Percentiles rank a stretch among this genome's conserved stretches.
Evolutionary conservation across 2,113 vertebrate genomes (phyloP).

Genomic region (Pan paniscus): DNA sequence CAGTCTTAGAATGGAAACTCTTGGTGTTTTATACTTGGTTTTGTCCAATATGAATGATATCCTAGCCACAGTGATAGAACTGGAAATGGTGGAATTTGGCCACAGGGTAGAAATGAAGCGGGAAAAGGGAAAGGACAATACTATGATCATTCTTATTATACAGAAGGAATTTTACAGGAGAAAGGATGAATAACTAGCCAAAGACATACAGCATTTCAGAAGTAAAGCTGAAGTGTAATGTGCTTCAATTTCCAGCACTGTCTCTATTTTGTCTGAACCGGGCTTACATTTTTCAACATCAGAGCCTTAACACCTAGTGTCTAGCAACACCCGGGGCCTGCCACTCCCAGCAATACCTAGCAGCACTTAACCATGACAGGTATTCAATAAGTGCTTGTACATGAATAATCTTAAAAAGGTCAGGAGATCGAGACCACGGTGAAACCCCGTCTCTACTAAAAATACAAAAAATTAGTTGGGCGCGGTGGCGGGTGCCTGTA

Average conservation of each 20-base stretch:
- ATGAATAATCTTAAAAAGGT: neutral
- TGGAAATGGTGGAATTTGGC: neutral
- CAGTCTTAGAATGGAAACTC: neutral
- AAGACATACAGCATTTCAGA: constrained; percentile 20
- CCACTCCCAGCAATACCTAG: neutral
- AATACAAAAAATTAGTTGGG: too few relatives aligned
- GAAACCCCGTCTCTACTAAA: too few relatives aligned
- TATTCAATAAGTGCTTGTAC: neutral
- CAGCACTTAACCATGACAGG: neutral
- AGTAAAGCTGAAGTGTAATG: neutral
- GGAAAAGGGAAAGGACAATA: neutral
- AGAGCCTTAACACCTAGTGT: neutral
- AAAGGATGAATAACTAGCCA: neutral
- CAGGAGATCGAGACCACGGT: too few relatives aligned
- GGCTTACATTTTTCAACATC: neutral
- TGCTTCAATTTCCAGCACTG: neutral
- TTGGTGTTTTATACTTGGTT: neutral
- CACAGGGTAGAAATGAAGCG: neutral
- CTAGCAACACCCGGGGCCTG: neutral
- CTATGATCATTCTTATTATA: neutral
- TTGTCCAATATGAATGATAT: neutral
- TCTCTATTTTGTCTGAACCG: neutral
- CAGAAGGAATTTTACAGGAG: neutral
- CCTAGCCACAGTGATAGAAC: neutral
- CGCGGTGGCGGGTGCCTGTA: too few relatives aligned